Evolutionary conservation across 2,113 vertebrate species (phyloP).

Genomic region (Heterotilapia buettikoferi): DNA sequence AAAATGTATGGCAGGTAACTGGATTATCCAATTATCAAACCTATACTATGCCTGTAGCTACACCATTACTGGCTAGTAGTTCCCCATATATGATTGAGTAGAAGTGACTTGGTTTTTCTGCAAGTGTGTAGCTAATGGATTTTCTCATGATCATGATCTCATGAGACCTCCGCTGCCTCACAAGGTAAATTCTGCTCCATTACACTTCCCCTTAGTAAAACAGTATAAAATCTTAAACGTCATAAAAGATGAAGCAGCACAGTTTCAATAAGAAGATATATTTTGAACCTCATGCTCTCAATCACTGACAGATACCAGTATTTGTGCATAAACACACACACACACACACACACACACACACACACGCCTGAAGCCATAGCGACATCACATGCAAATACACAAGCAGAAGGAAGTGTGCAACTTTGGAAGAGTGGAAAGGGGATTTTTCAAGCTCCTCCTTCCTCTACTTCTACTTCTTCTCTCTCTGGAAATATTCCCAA

Average conservation of each 20-base stretch:
- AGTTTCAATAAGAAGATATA: background rate
- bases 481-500: constrained; percentile 41
- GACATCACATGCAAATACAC: background rate
- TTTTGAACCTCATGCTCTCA: background rate
- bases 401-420: constrained; percentile 42
- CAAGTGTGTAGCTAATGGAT: background rate
- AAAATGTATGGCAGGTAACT: background rate
- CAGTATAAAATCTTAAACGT: background rate
- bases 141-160: background rate
- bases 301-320: background rate
- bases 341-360: background rate
- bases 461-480: constrained; percentile 4
- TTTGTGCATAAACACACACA: background rate
- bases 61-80: background rate
- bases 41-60: background rate
- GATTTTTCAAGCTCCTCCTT: constrained; percentile 18
- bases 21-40: background rate
- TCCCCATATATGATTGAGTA: background rate
- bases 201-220: background rate
- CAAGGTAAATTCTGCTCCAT: background rate
- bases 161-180: background rate
- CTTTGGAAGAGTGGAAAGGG: constrained; percentile 38
- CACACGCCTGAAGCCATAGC: background rate
- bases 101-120: background rate
- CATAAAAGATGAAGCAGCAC: background rate